Evolutionary conservation across 2,888 invertebrate species (phyloP), one percentile per base, ranked within the genome.

Genomic region (Barypeithes pellucidus): DNA sequence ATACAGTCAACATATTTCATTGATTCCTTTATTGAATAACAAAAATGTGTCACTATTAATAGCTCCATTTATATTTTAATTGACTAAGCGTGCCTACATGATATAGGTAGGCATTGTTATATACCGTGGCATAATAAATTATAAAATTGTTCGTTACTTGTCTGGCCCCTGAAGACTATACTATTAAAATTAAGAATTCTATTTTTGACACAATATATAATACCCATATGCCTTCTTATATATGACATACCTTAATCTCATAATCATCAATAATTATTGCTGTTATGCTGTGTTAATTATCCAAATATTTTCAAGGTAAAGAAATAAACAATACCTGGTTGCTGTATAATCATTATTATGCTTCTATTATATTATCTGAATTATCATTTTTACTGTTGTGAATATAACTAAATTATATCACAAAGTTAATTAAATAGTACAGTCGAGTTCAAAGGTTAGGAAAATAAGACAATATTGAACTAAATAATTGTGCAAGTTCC

Each of bases 221-320:
- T 24, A 24, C 5, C 2, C 24, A 2, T 24, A 24, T 24, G 2
- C n/a, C n/a, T n/a, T n/a, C n/a, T n/a, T n/a, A n/a, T n/a, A n/a
- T n/a, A n/a, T n/a, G n/a, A n/a, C n/a, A n/a, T n/a, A n/a, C n/a
- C n/a, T n/a, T n/a, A n/a, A n/a, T n/a, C n/a, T n/a, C n/a, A n/a
- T n/a, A n/a, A n/a, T 29, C 29, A 29, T 5, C 29, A 29, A 29
- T 29, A 52, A 52, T 52, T 52, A 52, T n/a, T n/a, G n/a, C n/a
- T n/a, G n/a, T n/a, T n/a, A n/a, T n/a, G n/a, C 54, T 16, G 33
- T 33, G 18, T 9, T 33, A 7, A 33, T 57, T 39, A 39, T 57
- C 54, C 54, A 33, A 57, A 57, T 33, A 57, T 33, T 57, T 11
- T 33, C 54, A 57, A 57, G 54, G 54, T 33, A 11, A 57, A 14